Evolutionary conservation across 2,888 invertebrate genomes (phyloP), one percentile per base, ranked within the genome.

Genomic region (Hydriomena furcata): DNA sequence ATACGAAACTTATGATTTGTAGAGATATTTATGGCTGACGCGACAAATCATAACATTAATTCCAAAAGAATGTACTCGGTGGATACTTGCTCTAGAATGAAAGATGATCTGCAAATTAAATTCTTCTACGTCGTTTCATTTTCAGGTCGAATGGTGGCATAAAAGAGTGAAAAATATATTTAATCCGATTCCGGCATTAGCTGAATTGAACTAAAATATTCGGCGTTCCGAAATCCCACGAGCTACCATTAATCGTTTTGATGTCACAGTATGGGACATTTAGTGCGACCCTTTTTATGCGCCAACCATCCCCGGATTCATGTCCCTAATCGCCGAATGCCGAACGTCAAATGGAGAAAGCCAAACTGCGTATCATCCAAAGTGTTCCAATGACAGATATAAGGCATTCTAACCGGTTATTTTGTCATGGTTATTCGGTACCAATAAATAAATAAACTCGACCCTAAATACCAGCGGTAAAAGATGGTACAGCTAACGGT

Each of bases 261-360:
- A 84, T 88, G 87, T 87, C 87, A 80, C 86, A 79, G 87, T 87
- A 86, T 83, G 85, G 86, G 85, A 88, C 86, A 85, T 88, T 89
- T 86, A 87, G 87, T 86, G 84, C 83, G 85, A 88, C 88, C 87
- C 87, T 88, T 88, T 88, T 88, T 84, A 84, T 79, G 76, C 75
- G 77, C 62, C 64, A 70, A 71, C 80, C 78, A 74, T 65, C 71
- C 66, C 78, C 47, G 43, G 73, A 79, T 82, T 79, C 80, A 76
- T 78, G 81, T 71, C 75, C 77, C 76, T 84, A 84, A 84, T 83
- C 82, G 76, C 68, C 70, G 68, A 76, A 79, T 75, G 70, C 71
- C 75, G 75, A 80, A 81, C 61, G 64, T 60, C 63, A 63, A 71
- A 71, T 69, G 73, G 75, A 73, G 68, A 76, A 72, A 72, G 72